Percentiles rank a stretch among this genome's conserved stretches.
Evolutionary conservation across 2,113 vertebrate species (phyloP).

Genomic region (Coreoperca whiteheadi): DNA sequence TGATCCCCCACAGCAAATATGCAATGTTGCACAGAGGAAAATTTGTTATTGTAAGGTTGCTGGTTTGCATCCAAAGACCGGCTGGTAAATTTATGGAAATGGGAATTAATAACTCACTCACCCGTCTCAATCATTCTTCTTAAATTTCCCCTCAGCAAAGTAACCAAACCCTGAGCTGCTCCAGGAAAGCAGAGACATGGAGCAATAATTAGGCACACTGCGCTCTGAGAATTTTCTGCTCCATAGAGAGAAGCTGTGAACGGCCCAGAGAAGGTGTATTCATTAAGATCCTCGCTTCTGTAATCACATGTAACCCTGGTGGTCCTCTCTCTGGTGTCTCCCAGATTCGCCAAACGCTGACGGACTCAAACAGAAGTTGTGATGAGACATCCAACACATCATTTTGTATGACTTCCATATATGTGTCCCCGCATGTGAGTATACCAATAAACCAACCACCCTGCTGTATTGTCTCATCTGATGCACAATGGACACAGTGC

Average conservation of each 20-base stretch:
- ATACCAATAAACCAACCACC: conserved; percentile 42
- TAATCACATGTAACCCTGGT: conserved; percentile 63
- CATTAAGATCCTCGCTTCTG: conserved; percentile 57
- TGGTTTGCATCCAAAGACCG: conserved; percentile 2
- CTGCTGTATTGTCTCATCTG: conserved; percentile 28
- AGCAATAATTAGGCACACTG: conserved; percentile 66
- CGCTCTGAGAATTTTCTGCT: conserved; percentile 41
- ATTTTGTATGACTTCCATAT: conserved; percentile 7
- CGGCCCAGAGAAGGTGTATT: conserved; percentile 58
- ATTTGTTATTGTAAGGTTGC: conserved; percentile 13
- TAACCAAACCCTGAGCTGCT: conserved; percentile 40
- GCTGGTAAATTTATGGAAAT: conserved; percentile 38
- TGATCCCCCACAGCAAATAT: neutral
- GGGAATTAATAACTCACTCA: conserved; percentile 40
- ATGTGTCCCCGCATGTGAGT: conserved; percentile 35
- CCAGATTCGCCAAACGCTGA: conserved; percentile 9
- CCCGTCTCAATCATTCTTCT: conserved; percentile 51
- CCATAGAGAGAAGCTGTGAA: conserved; percentile 39
- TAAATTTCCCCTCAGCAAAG: conserved; percentile 55
- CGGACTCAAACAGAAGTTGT: conserved; percentile 39
- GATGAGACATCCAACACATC: conserved; percentile 23
- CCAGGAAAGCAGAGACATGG: conserved; percentile 38
- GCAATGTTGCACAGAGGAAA: neutral
- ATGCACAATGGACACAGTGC: conserved; percentile 33
- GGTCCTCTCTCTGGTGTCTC: conserved; percentile 47